phyloP scores from a whole-genome alignment of 2,797 vertebrate genomes.

The Acipenser oxyrinchus region DNA sequence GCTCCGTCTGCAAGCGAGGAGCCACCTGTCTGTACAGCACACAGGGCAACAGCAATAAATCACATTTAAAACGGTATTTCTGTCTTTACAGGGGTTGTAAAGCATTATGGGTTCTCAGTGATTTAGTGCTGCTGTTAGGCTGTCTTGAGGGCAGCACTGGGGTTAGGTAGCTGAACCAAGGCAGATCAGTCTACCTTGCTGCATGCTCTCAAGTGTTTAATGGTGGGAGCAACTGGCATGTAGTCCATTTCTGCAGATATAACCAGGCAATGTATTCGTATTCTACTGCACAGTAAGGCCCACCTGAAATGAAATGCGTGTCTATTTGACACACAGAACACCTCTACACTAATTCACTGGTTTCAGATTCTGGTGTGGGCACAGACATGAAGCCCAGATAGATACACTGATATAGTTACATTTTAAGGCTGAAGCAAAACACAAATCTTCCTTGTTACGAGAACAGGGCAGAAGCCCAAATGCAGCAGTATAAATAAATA shows the following conservation, averaged over 20 bases:
- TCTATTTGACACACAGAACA: too few relatives aligned
- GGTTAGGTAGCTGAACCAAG: constrained; percentile 1
- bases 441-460: too few relatives aligned
- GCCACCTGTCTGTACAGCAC: constrained; percentile 6
- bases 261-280: too few relatives aligned
- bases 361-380: too few relatives aligned
- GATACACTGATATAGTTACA: too few relatives aligned
- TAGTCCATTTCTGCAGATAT: neutral
- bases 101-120: constrained; percentile 3
- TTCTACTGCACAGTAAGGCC: too few relatives aligned
- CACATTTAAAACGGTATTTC: constrained; percentile 3
- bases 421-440: too few relatives aligned
- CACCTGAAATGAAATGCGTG: too few relatives aligned
- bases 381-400: too few relatives aligned
- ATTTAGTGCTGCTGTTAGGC: constrained; percentile 6
- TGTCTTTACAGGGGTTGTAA: constrained; percentile 2
- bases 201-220: neutral
- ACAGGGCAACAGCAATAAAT: neutral
- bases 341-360: too few relatives aligned
- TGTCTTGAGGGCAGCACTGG: neutral
- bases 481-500: too few relatives aligned
- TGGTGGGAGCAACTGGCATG: neutral
- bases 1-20: neutral
- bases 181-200: neutral
- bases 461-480: too few relatives aligned